Base-by-base conservation (phyloP, 2,888 invertebrate genomes). In the Erannis defoliaria region DNA sequence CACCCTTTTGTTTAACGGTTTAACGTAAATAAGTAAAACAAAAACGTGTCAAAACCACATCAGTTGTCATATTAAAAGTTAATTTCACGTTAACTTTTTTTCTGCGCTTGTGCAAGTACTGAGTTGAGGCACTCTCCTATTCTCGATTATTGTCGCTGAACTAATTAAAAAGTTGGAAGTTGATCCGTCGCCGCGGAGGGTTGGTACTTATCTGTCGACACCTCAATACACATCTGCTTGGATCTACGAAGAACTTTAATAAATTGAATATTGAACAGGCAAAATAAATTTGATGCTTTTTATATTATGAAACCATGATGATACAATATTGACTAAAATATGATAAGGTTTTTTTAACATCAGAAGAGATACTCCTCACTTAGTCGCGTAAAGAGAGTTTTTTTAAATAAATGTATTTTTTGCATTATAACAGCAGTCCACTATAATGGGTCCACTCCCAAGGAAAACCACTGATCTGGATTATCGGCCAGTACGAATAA, bases 151-250 rank as follows among this genome's bases (percentile, higher is more conserved):
- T 85, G 85, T 84, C 83, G 80, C 81, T 82, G 78, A 89, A 89
- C 86, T 88, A 88, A 90, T 90, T 90, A 88, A 87, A 89, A 90
- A 89, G 85, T 90, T 89, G 58, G 68, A 75, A 76, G 80, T 78
- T 77, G 79, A 82, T 83, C 82, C 77, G 71, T 75, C 76, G 78
- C 76, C 73, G 74, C 72, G 74, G 74, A 73, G 72, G 71, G 72
- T 73, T 75, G 75, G 56, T 49, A 56, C 54, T 72, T 70, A 75
- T 74, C 74, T 70, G 64, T 67, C 65, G 66, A 72, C 73, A 74
- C 62, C 68, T 79, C 73, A 73, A 75, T 80, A 78, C 75, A 62
- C 55, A 68, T 64, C 63, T 68, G 26, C 33, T 18, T 35, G 60
- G 58, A 66, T 58, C 43, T 57, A 48, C 40, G 50, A 62, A 55